phyloP scores from a whole-genome alignment of 2,113 vertebrate species.

The Macaca nemestrina region DNA sequence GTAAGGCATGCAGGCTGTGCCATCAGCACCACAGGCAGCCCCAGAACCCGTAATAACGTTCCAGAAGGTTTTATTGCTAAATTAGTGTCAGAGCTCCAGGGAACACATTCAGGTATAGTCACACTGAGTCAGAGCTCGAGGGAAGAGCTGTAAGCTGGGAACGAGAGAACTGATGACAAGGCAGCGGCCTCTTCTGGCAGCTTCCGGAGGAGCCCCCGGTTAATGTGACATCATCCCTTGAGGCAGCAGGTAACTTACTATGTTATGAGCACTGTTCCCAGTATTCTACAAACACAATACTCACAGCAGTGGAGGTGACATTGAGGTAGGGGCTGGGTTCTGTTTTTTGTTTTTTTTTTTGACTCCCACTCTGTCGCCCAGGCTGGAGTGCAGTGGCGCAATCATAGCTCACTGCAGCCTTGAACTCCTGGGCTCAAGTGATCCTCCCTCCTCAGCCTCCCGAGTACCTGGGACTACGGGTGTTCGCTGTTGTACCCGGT shows the following conservation, averaged over 20 bases:
- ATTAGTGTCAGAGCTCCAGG: not conserved
- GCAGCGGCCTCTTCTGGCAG: not conserved
- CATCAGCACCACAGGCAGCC: not conserved
- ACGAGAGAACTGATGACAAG: not conserved
- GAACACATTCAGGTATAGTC: not conserved
- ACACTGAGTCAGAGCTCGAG: not conserved
- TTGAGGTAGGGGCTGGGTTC: not conserved
- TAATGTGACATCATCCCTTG: not conserved
- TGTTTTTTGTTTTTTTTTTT: no score
- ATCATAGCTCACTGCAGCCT: no score
- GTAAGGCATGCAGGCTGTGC: not conserved
- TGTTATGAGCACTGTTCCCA: not conserved
- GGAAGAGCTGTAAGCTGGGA: not conserved
- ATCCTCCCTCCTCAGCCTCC: no score
- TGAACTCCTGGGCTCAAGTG: no score
- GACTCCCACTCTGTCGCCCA: no score
- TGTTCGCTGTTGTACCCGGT: no score
- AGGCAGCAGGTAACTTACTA: not conserved
- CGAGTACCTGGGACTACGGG: no score
- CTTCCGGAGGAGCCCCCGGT: not conserved
- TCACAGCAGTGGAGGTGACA: not conserved
- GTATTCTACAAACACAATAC: not conserved
- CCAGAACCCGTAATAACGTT: not conserved
- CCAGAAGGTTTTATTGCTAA: not conserved
- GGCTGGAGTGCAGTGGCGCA: no score